Base-by-base conservation (phyloP, 2,113 vertebrate genomes). In the Daphoenositta chrysoptera region DNA sequence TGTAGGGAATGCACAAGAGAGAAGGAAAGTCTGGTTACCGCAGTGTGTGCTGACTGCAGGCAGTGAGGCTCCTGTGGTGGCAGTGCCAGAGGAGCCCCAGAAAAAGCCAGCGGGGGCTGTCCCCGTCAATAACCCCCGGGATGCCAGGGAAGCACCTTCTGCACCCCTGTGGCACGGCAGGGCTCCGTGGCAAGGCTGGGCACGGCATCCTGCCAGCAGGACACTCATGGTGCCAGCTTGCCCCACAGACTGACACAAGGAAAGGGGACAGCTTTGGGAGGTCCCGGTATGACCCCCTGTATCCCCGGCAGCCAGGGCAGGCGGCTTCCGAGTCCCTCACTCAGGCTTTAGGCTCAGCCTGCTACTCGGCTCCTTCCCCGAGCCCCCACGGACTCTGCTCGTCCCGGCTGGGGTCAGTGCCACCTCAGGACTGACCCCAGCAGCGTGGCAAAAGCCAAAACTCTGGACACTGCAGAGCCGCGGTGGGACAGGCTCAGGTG, bases 211-310 rank as follows among this genome's bases (percentile, higher is more conserved):
- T 26, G 80, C 50, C 72, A 5, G 50, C 28, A 40, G 28, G 24
- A 50, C 63, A 16, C 21, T 15, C 2, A 0, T 0, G 14, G 6
- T 6, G 6, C 1, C 1, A 3, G 14, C 24, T 30, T 15, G 10
- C 16, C 66, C 57, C 66, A 58, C 65, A 11, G 4, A 12, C 13
- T 8, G 50, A 14, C 63, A 33, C 63, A 17, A 12, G 40, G 33
- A 7, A 14, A n/a, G 45, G 23, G 68, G 44, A 11, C 0, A 3
- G 53, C 28, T 30, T 6, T 1, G 15, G 24, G 53, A 30, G 0
- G 3, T 33, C 45, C 53, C 33, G 7, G 2, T 23, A 66, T 30
- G 39, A 21, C 37, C 60, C 60, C 19, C 60, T 10, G 61, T 42
- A 39, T 15, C 44, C 6, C 50, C 11, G 4, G 50, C 5, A 14